phyloP scores from a whole-genome alignment of 2,797 vertebrate species.

The Xenentodon cancila region DNA sequence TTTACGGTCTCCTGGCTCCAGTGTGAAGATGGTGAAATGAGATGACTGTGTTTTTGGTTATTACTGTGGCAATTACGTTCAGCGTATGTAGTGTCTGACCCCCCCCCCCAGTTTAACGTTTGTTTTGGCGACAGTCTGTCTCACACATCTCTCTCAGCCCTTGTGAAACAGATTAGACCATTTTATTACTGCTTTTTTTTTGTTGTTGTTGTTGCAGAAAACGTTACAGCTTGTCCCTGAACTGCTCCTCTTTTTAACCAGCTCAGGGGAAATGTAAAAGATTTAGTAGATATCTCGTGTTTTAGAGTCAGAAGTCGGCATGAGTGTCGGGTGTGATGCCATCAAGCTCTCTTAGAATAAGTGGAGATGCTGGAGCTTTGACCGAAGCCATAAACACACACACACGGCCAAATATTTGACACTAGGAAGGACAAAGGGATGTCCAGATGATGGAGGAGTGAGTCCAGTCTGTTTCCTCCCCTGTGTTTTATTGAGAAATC shows the following conservation, averaged over 20 bases:
- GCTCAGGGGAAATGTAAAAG: neutral
- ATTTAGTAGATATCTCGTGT: neutral
- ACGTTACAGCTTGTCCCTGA: neutral
- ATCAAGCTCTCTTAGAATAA: no score
- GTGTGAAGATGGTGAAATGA: neutral
- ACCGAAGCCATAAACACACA: slow-evolving; percentile 5
- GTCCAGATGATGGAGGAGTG: slow-evolving; percentile 58
- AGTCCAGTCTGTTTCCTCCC: slow-evolving; percentile 48
- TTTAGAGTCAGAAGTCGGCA: no score
- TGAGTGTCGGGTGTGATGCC: no score
- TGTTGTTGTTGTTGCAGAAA: slow-evolving; percentile 5
- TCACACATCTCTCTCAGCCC: neutral
- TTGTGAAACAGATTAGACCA: slow-evolving; percentile 3
- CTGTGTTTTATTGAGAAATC: slow-evolving; percentile 35
- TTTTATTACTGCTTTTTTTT: slow-evolving; percentile 2
- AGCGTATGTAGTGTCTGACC: slow-evolving; percentile 7
- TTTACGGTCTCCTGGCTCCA: neutral
- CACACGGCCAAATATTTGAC: slow-evolving; percentile 52
- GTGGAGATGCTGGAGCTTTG: neutral
- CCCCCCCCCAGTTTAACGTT: slow-evolving; percentile 25
- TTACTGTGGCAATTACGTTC: slow-evolving; percentile 23
- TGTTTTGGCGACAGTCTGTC: no score
- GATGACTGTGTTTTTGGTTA: neutral
- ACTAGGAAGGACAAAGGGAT: slow-evolving; percentile 49
- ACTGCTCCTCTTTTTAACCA: neutral